phyloP scores from a whole-genome alignment of 2,888 invertebrate genomes.

The Micropterix aruncella region DNA sequence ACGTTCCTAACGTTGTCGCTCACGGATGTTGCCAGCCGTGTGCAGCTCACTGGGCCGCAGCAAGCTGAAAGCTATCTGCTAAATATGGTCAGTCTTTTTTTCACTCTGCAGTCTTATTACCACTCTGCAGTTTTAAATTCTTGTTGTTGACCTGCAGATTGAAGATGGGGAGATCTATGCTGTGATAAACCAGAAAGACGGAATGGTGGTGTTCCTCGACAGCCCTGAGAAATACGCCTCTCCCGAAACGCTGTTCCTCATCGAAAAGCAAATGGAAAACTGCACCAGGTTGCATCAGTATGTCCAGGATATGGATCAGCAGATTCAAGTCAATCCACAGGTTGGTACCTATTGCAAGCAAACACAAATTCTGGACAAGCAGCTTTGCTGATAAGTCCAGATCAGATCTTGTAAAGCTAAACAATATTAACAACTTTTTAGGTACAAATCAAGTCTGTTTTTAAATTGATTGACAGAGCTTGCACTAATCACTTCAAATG shows the following conservation, averaged over 20 bases:
- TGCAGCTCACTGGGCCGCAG: constrained; percentile 67
- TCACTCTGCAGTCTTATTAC: too few relatives aligned
- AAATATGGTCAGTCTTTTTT: constrained; percentile 80
- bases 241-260: constrained; percentile 69
- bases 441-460: too few relatives aligned
- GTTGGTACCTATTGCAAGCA: too few relatives aligned
- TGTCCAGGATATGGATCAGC: constrained; percentile 86
- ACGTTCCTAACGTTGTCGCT: constrained; percentile 84
- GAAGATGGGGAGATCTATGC: constrained; percentile 95
- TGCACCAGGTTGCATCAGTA: constrained; percentile 83
- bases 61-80: constrained; percentile 91
- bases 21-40: constrained; percentile 79
- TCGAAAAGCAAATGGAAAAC: constrained; percentile 75
- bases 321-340: constrained; percentile 84
- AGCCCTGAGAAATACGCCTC: constrained; percentile 92
- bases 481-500: too few relatives aligned
- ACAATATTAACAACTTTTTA: too few relatives aligned
- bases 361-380: too few relatives aligned
- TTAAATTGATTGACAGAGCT: too few relatives aligned
- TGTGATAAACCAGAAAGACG: constrained; percentile 93
- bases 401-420: too few relatives aligned
- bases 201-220: constrained; percentile 94
- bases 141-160: too few relatives aligned
- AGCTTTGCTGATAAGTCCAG: too few relatives aligned
- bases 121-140: too few relatives aligned